Percentiles rank a stretch among this genome's conserved stretches.
phyloP scores from a whole-genome alignment of 2,797 vertebrate genomes.

The Pseudomugil gertrudae region DNA sequence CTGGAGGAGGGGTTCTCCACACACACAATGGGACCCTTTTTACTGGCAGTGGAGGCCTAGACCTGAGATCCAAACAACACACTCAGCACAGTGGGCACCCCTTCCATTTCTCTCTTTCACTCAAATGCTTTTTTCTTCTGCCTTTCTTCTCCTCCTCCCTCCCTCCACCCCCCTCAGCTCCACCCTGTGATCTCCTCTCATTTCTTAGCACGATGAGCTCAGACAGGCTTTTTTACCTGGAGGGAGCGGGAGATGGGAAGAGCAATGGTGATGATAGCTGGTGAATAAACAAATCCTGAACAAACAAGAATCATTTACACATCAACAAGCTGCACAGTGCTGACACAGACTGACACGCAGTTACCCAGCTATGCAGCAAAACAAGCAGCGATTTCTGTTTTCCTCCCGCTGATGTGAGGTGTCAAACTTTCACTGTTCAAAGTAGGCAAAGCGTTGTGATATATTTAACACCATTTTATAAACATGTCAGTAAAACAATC shows the following conservation, averaged over 20 bases:
- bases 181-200: constrained; percentile 20
- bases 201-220: constrained; percentile 49
- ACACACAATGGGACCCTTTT: constrained; percentile 72
- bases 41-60: constrained; percentile 57
- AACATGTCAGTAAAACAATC: constrained; percentile 14
- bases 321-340: not conserved
- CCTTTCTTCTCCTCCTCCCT: constrained; percentile 39
- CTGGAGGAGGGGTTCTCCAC: constrained; percentile 68
- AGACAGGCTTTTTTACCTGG: constrained; percentile 63
- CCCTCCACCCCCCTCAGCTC: not conserved
- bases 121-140: constrained; percentile 50
- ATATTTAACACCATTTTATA: not conserved
- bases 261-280: constrained; percentile 49
- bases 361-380: constrained; percentile 12
- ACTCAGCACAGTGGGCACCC: constrained; percentile 69
- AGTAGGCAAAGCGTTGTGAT: not conserved
- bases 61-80: constrained; percentile 67
- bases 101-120: constrained; percentile 59
- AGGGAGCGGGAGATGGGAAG: constrained; percentile 32
- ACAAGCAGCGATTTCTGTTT: constrained; percentile 9
- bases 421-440: constrained; percentile 15
- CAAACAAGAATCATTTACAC: constrained; percentile 26
- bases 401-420: not conserved
- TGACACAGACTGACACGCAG: constrained; percentile 4
- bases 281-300: constrained; percentile 59